These are phyloP conservation scores for Cataglyphis livida DNA, from an alignment of 2,888 invertebrate genomes.

Conservation along the genomic window DNA sequence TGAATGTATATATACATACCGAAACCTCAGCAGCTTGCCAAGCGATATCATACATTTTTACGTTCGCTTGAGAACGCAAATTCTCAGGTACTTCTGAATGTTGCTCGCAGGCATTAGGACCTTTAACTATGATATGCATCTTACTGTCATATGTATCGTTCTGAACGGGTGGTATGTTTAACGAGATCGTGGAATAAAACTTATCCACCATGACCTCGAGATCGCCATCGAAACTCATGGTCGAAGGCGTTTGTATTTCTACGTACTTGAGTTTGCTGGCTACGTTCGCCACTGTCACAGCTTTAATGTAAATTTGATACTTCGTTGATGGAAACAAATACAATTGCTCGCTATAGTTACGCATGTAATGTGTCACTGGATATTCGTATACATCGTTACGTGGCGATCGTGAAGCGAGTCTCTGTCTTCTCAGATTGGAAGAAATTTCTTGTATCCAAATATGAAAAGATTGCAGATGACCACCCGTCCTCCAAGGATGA, in stretches of 20 bases:
- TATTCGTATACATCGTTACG: neutral
- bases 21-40: conserved; percentile 63
- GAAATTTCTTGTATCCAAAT: conserved; percentile 50
- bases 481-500: conserved; percentile 71
- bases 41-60: conserved; percentile 49
- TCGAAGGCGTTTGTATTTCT: conserved; percentile 47
- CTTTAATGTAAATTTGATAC: conserved; percentile 64
- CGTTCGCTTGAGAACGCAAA: neutral
- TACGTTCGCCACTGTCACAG: conserved; percentile 52
- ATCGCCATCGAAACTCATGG: conserved; percentile 55
- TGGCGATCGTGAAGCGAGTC: neutral
- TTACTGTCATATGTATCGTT: conserved; percentile 66
- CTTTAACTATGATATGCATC: conserved; percentile 67
- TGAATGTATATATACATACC: conserved; percentile 52
- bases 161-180: conserved; percentile 70
- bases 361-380: conserved; percentile 49
- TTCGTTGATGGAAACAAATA: conserved; percentile 68
- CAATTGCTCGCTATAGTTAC: conserved; percentile 58
- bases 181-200: conserved; percentile 54
- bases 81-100: neutral
- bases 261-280: neutral
- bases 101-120: conserved; percentile 62
- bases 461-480: conserved; percentile 59
- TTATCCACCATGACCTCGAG: conserved; percentile 35
- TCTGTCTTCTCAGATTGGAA: conserved; percentile 43